A percentile compares a stretch with the other conserved stretches of the same genome.
These are phyloP conservation scores for Cyclura pinguis DNA, from an alignment of 2,797 vertebrate genomes.

Conservation along the genomic window DNA sequence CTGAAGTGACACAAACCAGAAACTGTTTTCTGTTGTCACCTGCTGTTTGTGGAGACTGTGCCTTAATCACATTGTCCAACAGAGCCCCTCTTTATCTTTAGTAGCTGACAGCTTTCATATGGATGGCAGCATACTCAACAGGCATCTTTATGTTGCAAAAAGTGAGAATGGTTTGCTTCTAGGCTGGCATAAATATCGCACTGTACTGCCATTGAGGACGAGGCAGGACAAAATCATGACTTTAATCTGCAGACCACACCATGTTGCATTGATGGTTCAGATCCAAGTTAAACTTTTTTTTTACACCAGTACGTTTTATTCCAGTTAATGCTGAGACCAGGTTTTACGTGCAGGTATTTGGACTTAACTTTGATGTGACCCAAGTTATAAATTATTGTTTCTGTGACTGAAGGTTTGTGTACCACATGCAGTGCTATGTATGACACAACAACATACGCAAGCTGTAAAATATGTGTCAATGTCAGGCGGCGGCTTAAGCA, in stretches of 20 bases:
- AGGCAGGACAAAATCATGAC: slow-evolving; percentile 12
- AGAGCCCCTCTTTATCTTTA: slow-evolving; percentile 12
- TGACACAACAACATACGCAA: neutral
- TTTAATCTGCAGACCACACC: slow-evolving; percentile 7
- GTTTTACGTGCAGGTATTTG: neutral
- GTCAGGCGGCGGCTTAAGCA: too few species aligned
- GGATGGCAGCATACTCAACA: slow-evolving; percentile 26
- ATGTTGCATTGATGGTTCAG: neutral
- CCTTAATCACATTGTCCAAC: slow-evolving; percentile 28
- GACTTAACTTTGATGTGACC: neutral
- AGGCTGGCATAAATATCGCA: slow-evolving; percentile 24
- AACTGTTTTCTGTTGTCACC: neutral
- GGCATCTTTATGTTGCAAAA: slow-evolving; percentile 23
- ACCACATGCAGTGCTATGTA: neutral
- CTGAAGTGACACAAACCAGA: slow-evolving; percentile 1
- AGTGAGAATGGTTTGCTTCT: neutral
- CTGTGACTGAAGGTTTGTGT: neutral
- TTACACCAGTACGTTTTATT: neutral
- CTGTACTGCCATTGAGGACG: neutral
- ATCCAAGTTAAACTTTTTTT: slow-evolving; percentile 12
- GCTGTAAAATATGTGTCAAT: neutral
- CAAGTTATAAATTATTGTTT: neutral
- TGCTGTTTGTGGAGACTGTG: slow-evolving; percentile 9
- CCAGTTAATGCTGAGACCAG: neutral
- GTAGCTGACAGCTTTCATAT: slow-evolving; percentile 26